Conservation (phyloP, 2,888 invertebrate species). For the Eupeodes luniger region DNA sequence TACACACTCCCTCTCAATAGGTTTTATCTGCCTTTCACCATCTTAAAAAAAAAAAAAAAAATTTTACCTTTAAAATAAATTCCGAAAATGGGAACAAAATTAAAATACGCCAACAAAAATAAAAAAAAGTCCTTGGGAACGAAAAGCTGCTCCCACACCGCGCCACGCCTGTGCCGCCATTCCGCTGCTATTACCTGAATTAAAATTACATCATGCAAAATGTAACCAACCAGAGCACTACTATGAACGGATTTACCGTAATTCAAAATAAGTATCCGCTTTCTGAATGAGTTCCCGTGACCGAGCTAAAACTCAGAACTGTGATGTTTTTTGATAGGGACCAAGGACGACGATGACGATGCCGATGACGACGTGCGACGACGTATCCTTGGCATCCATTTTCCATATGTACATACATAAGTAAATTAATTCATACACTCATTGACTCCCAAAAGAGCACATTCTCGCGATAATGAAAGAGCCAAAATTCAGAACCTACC, state of each 20-base stretch:
- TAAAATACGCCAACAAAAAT: background rate
- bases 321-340: background rate
- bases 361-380: too few species aligned
- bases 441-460: constrained; percentile 42
- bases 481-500: background rate
- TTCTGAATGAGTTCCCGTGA: constrained; percentile 40
- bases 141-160: background rate
- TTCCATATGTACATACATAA: background rate
- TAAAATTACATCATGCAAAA: constrained; percentile 42
- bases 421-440: constrained; percentile 52
- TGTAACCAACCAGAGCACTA: background rate
- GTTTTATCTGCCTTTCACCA: background rate
- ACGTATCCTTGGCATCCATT: background rate
- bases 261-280: constrained; percentile 29
- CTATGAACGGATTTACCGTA: constrained; percentile 31
- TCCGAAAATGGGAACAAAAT: background rate
- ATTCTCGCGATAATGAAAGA: constrained; percentile 8
- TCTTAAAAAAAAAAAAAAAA: background rate
- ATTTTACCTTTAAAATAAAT: constrained; percentile 14
- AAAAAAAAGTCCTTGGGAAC: constrained; percentile 6
- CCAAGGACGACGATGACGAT: background rate
- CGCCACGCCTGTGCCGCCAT: background rate
- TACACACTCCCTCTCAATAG: background rate
- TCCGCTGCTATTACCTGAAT: background rate
- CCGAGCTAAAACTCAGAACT: background rate